Conservation (phyloP, 1,140 invertebrate genomes). For the Tenebrio molitor region DNA sequence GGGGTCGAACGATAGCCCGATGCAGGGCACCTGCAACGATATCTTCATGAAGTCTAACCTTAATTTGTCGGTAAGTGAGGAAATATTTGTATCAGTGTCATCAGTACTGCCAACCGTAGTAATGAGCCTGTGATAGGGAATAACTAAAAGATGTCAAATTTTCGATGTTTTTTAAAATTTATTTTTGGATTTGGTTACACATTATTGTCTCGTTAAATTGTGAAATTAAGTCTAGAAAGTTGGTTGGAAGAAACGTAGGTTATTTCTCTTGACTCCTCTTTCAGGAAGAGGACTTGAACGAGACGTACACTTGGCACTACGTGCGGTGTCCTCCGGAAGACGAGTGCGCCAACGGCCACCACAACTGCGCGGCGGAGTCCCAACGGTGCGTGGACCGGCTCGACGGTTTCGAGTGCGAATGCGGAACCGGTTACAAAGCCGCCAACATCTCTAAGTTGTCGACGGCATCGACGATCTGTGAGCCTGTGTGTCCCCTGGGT, state of each 20-base stretch:
- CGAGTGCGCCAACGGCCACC: conserved; percentile 93
- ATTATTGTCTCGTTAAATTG: too few species aligned
- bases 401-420: conserved; percentile 85
- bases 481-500: conserved; percentile 84
- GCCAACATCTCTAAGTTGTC: conserved; percentile 49
- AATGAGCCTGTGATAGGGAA: too few species aligned
- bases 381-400: conserved; percentile 85
- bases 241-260: too few species aligned
- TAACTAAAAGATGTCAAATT: too few species aligned
- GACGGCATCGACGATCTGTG: conserved; percentile 71
- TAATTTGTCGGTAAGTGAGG: conserved; percentile 52
- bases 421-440: conserved; percentile 84
- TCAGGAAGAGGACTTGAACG: conserved; percentile 57
- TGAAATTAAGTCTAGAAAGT: too few species aligned
- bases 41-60: conserved; percentile 61
- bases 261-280: not conserved
- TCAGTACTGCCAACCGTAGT: too few species aligned
- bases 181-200: too few species aligned
- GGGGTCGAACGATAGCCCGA: conserved; percentile 78
- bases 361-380: conserved; percentile 87
- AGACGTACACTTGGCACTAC: conserved; percentile 86
- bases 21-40: conserved; percentile 75
- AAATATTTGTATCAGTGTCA: conserved; percentile 2
- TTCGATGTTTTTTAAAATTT: too few species aligned
- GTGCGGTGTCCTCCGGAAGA: conserved; percentile 91